Evolutionary conservation across 2,888 invertebrate genomes (phyloP), one percentile per base, ranked within the genome.

Genomic region (Ischnus inquisitorius): DNA sequence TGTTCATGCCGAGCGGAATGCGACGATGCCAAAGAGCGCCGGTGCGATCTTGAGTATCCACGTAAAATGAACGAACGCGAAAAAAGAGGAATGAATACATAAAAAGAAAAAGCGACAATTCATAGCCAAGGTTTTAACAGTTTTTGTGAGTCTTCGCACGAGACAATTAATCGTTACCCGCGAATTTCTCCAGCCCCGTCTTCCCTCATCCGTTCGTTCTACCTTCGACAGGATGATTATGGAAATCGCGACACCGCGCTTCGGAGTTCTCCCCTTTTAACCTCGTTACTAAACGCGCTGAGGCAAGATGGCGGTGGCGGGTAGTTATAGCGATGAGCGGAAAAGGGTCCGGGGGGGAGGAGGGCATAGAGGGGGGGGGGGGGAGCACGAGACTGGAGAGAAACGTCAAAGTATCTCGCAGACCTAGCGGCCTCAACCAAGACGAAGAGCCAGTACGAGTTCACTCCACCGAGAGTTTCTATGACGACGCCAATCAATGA

Each of bases 401-500:
- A 69, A 60, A 80, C 74, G 82, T 85, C 80, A 77, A 79, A 75
- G 83, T 77, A 78, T 83, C 77, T 62, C 62, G 46, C 57, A 34
- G 76, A 12, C 54, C 57, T 65, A 16, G 34, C 54, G 43, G 65
- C 51, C 69, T 72, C 60, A 57, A 81, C 80, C 81, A 78, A 79
- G 80, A 74, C 74, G 84, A 86, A 86, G 79, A 86, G 80, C 85
- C 85, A 85, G 78, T 81, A 65, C 71, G 82, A 84, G 74, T 86
- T 85, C 79, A 82, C 82, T 87, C 85, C 86, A 64, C 79, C 25
- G 64, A 80, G 80, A 80, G 89, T 89, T 83, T 88, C 84, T 86
- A 87, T 88, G 88, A 85, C 88, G 82, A 90, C 89, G 88, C 85
- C 89, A 89, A 91, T 91, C 91, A 90, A 88, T 88, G 89, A 89